phyloP scores from a whole-genome alignment of 2,888 invertebrate species.

The Yponomeuta malinellus region DNA sequence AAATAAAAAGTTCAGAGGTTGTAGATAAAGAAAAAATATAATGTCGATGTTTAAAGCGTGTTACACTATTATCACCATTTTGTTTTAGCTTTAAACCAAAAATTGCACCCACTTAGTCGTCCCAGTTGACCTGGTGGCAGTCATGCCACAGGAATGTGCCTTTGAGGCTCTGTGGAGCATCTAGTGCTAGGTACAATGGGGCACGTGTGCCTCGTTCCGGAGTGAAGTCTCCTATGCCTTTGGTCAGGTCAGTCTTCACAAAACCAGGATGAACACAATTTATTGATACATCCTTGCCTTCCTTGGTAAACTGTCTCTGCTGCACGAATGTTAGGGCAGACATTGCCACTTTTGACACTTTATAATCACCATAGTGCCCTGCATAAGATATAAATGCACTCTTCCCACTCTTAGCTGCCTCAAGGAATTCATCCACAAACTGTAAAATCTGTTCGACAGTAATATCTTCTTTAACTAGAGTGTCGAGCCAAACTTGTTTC shows the following conservation, averaged over 20 bases:
- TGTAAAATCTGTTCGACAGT: slow-evolving; percentile 68
- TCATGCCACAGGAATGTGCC: slow-evolving; percentile 70
- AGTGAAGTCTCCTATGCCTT: slow-evolving; percentile 66
- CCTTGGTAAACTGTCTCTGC: slow-evolving; percentile 62
- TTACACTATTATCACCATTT: slow-evolving; percentile 70
- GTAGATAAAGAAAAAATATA: slow-evolving; percentile 13
- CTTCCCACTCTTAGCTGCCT: slow-evolving; percentile 68
- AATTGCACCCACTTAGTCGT: slow-evolving; percentile 50
- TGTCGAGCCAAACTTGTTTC: slow-evolving; percentile 64
- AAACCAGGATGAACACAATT: slow-evolving; percentile 72
- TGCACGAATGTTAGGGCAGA: slow-evolving; percentile 68
- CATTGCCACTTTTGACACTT: slow-evolving; percentile 69
- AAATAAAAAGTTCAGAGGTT: slow-evolving; percentile 5
- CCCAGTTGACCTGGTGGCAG: slow-evolving; percentile 69
- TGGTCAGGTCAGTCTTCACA: slow-evolving; percentile 70
- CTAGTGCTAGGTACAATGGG: slow-evolving; percentile 60
- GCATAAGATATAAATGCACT: slow-evolving; percentile 58
- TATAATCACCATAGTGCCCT: slow-evolving; percentile 66
- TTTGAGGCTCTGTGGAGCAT: slow-evolving; percentile 62
- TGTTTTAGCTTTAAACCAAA: slow-evolving; percentile 42
- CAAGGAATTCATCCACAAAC: slow-evolving; percentile 75
- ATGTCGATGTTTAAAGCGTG: slow-evolving; percentile 51
- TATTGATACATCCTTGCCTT: slow-evolving; percentile 62
- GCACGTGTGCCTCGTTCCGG: slow-evolving; percentile 63
- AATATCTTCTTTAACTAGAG: slow-evolving; percentile 59